phyloP scores from a whole-genome alignment of 2,113 vertebrate species.

The Odobenus rosmarus region DNA sequence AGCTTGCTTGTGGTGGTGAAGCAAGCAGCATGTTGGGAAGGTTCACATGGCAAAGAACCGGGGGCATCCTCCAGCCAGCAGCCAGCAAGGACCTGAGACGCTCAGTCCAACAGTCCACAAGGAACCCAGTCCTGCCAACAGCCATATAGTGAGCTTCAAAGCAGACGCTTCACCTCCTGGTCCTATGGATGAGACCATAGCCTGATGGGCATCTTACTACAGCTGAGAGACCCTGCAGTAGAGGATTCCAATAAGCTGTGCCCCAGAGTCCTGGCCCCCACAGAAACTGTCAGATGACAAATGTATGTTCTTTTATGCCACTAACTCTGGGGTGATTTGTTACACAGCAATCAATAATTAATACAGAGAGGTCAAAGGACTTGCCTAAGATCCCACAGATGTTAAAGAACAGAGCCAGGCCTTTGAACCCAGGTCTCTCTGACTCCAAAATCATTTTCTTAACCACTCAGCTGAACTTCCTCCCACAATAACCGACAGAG shows the following conservation, averaged over 20 bases:
- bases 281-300: neutral
- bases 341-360: neutral
- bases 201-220: neutral
- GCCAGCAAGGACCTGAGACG: neutral
- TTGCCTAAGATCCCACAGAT: neutral
- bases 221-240: neutral
- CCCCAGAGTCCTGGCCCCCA: neutral
- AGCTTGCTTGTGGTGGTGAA: neutral
- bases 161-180: neutral
- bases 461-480: neutral
- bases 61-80: neutral
- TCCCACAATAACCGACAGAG: neutral
- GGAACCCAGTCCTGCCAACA: neutral
- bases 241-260: neutral
- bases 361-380: neutral
- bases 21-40: neutral
- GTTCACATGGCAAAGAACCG: neutral
- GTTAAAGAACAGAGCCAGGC: neutral
- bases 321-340: neutral
- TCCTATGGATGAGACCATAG: neutral
- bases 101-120: neutral
- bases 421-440: neutral
- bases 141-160: neutral
- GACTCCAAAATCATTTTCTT: neutral
- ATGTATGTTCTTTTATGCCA: neutral